Evolutionary conservation across 2,888 invertebrate genomes (phyloP).

Genomic region (Heliconius cydno): DNA sequence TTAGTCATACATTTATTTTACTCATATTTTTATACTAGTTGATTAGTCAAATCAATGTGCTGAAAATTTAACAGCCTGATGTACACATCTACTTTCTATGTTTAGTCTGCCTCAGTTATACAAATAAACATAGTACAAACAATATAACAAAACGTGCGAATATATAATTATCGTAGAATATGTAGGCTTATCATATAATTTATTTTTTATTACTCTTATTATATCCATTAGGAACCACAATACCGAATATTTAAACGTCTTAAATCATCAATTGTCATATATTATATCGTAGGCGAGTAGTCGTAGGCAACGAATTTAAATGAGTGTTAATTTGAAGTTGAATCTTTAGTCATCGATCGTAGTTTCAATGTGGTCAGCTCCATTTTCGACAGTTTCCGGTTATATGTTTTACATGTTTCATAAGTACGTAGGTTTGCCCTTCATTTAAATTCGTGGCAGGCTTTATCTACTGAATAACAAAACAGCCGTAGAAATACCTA

Average conservation of each 20-base stretch:
- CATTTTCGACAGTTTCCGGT: conserved; percentile 74
- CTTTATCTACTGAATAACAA: conserved; percentile 58
- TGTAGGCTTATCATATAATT: background rate
- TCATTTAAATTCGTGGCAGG: conserved; percentile 65
- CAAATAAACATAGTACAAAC: background rate
- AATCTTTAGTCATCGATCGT: conserved; percentile 60
- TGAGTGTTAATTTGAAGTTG: conserved; percentile 73
- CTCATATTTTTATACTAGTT: no score
- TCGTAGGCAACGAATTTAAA: conserved; percentile 67
- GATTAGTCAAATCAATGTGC: background rate
- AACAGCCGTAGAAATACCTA: conserved; percentile 51
- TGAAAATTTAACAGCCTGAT: background rate
- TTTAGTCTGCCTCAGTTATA: background rate
- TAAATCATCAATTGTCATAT: conserved; percentile 68
- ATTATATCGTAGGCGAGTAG: conserved; percentile 61
- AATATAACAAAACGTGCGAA: background rate
- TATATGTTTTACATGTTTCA: conserved; percentile 53
- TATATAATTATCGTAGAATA: background rate
- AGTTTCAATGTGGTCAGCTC: conserved; percentile 61
- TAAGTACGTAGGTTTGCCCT: conserved; percentile 43
- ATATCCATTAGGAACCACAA: conserved; percentile 32
- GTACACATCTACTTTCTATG: background rate
- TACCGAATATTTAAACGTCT: conserved; percentile 56
- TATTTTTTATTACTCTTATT: conserved; percentile 22
- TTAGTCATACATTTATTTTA: background rate